Percentiles rank a stretch among this genome's conserved stretches.
Conservation (phyloP, 2,888 invertebrate genomes). For the Carpatolechia fugitivella region DNA sequence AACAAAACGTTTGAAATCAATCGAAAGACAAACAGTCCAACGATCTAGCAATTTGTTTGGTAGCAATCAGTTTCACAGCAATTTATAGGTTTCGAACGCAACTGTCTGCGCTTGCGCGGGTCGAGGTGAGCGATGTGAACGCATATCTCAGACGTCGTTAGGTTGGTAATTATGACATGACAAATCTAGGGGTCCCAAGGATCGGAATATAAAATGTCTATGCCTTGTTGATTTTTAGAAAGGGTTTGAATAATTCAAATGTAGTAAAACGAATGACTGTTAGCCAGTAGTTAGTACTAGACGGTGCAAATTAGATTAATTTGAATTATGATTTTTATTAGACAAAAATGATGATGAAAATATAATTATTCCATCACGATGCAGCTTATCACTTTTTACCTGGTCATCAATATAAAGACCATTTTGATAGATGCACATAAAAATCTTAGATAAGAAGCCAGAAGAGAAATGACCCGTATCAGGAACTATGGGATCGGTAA, state of each 20-base stretch:
- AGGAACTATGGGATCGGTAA: conserved; percentile 13
- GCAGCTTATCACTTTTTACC: background rate
- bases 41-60: conserved; percentile 10
- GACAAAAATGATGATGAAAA: too few species aligned
- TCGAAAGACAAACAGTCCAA: conserved; percentile 8
- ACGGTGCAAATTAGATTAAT: too few species aligned
- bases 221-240: background rate
- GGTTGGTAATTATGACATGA: conserved; percentile 20
- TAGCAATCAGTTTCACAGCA: conserved; percentile 14
- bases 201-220: background rate
- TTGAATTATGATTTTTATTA: too few species aligned
- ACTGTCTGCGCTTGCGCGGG: conserved; percentile 9
- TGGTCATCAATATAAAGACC: conserved; percentile 1
- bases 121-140: conserved; percentile 12
- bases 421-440: background rate
- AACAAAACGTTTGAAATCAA: background rate
- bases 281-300: too few species aligned
- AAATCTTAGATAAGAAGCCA: conserved; percentile 7
- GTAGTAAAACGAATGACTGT: background rate
- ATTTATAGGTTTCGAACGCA: conserved; percentile 15
- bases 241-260: background rate
- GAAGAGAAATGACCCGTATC: conserved; percentile 14
- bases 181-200: conserved; percentile 8
- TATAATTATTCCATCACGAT: too few species aligned
- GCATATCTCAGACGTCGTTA: conserved; percentile 30